These are phyloP conservation scores for human (Homo sapiens) DNA, from an alignment of 2,113 vertebrate genomes.

Conservation along the genomic window GRCh38 chr7:140144001-140144500, in stretches of 20 bases:
- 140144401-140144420: not conserved
- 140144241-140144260: not conserved
- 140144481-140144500: not conserved
- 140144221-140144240: not conserved
- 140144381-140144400: not conserved
- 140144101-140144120: not conserved
- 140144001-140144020: not conserved
- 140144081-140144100: not conserved
- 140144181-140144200: not conserved
- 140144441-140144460: not conserved
- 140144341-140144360: not conserved
- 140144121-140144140: not conserved
- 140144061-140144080: conserved; percentile 11
- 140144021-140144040: not conserved
- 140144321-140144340: not conserved
- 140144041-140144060: not conserved
- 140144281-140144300: not conserved
- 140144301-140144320: not conserved
- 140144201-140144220: not conserved
- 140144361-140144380: not conserved
- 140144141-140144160: not conserved
- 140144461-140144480: not conserved
- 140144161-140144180: not conserved
- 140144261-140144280: not conserved
- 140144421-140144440: not conserved